These are phyloP conservation scores for Coptodon rendalli DNA, from an alignment of 2,113 vertebrate genomes.

Conservation along the genomic window DNA sequence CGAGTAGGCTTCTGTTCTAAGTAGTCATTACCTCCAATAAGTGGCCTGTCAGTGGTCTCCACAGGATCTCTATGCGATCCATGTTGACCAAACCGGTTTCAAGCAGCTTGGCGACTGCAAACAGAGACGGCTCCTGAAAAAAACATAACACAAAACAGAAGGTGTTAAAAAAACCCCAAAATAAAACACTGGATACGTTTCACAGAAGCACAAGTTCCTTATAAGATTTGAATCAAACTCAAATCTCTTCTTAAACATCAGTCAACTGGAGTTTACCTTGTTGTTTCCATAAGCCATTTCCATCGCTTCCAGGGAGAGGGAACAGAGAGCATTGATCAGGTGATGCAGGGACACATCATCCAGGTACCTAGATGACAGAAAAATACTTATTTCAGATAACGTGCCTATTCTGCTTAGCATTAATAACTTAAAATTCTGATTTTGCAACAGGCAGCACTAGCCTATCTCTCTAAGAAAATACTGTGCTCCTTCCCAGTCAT, in stretches of 20 bases:
- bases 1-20: background rate
- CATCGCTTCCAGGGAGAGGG: conserved; percentile 97
- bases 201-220: background rate
- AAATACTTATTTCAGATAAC: background rate
- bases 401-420: background rate
- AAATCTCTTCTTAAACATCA: background rate
- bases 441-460: background rate
- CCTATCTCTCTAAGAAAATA: background rate
- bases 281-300: conserved; percentile 99
- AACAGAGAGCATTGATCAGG: conserved; percentile 97
- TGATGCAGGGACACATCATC: conserved; percentile 99
- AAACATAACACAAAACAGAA: background rate
- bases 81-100: conserved; percentile 98
- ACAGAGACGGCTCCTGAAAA: conserved; percentile 92
- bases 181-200: background rate
- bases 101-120: conserved; percentile 95
- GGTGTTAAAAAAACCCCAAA: background rate
- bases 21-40: conserved; percentile 84
- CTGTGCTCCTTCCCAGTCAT: background rate
- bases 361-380: conserved; percentile 79
- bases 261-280: conserved; percentile 73
- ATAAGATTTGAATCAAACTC: background rate
- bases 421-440: background rate
- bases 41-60: conserved; percentile 95
- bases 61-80: conserved; percentile 96